Base-by-base conservation (phyloP, 92 coral and sea anemone species). In the Phenganax stokvisi region DNA sequence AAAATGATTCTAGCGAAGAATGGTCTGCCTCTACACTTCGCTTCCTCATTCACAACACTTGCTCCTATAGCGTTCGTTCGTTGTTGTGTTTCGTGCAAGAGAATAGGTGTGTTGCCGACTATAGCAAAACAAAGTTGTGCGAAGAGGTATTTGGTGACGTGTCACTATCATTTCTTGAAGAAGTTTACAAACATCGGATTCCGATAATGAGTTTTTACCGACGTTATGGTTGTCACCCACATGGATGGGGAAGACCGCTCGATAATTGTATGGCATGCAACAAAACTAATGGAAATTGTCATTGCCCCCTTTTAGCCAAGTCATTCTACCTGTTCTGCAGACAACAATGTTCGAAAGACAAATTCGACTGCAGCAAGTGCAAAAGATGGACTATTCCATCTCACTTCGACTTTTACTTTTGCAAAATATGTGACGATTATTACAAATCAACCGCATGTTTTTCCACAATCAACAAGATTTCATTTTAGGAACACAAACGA, bases 341-440 rank as follows among this genome's bases (percentile, higher is more conserved):
- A 7, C 72, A 66, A 20, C 72, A 47, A 30, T 66, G 72, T 30
- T 29, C 51, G 20, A 66, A 66, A 13, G 8, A 9, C 20, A 15
- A 66, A 16, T 66, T 66, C 15, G 47, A 66, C 72, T 66, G 72
- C 72, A 66, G 31, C 47, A 66, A 66, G 72, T 66, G 72, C 72
- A 66, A 66, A 66, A 64, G 29, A 7, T 64, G 71, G 71, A 64
- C 31, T 6, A 27, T 64, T 27, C 44, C 71, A n/a, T 27, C 30
- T 10, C 71, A 64, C 71, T 27, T 27, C 44, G 71, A 64, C 29
- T 64, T 64, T 47, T 64, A 20, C 29, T 6, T 12, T 27, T 64
- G 71, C 12, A 10, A 13, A 66, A 66, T 51, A 12, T 66, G 72
- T 16, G 72, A 66, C 72, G 51, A 66, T 7, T 66, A 66, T 13